Percentiles rank a stretch among this genome's conserved stretches.
phyloP scores from a whole-genome alignment of 2,113 vertebrate genomes.

The Anseranas semipalmata region DNA sequence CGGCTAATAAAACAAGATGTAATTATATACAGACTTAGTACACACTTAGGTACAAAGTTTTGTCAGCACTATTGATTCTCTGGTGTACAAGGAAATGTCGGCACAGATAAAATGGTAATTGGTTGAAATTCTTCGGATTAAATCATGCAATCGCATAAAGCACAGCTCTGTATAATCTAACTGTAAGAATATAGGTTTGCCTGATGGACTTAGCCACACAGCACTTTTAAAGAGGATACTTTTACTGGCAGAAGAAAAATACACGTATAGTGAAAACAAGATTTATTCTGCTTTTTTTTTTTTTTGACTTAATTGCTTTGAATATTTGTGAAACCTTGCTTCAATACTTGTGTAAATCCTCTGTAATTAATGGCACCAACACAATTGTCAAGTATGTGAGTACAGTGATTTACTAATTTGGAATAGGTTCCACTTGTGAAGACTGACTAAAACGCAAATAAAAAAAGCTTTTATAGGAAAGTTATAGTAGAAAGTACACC shows the following conservation, averaged over 20 bases:
- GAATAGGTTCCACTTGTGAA: background rate
- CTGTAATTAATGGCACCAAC: background rate
- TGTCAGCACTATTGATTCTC: background rate
- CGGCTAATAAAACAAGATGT: background rate
- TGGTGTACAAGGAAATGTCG: background rate
- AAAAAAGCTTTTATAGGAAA: conserved; percentile 5
- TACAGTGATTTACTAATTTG: background rate
- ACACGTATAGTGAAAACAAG: background rate
- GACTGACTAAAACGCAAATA: background rate
- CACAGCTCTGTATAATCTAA: background rate
- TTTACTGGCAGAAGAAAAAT: background rate
- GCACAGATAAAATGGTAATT: background rate
- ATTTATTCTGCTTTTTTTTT: background rate
- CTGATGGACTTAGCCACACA: background rate
- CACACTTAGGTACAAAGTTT: background rate
- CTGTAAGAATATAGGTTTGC: background rate
- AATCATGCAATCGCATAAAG: background rate
- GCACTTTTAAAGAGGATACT: background rate
- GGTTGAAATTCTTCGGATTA: background rate
- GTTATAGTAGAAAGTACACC: background rate
- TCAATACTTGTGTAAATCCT: background rate
- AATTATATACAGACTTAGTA: background rate
- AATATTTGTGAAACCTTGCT: background rate
- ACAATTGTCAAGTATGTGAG: background rate
- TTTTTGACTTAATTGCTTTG: background rate